Percentiles rank a stretch among this genome's conserved stretches.
Conservation (phyloP, 1,140 invertebrate genomes). For the Cherax quadricarinatus region DNA sequence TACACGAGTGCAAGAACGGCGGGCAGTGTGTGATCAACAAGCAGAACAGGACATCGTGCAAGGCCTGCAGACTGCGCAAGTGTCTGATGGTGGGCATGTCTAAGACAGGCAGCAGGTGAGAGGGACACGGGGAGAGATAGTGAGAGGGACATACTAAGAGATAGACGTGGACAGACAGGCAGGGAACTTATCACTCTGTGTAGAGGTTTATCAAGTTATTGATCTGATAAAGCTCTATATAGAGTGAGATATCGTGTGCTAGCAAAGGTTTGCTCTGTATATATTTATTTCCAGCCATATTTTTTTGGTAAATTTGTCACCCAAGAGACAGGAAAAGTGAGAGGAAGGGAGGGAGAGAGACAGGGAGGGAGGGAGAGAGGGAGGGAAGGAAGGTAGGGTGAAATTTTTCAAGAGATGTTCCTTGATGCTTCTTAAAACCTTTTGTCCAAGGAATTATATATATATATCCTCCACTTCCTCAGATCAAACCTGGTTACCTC, state of each 20-base stretch:
- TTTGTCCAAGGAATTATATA: too few species aligned
- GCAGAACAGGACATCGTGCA: conserved; percentile 96
- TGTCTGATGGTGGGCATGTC: conserved; percentile 97
- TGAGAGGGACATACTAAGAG: neutral
- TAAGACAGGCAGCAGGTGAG: conserved; percentile 84
- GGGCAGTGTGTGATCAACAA: conserved; percentile 96
- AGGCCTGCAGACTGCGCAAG: conserved; percentile 94
- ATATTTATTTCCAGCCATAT: too few species aligned
- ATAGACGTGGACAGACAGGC: neutral
- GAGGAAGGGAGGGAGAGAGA: too few species aligned
- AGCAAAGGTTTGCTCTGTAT: too few species aligned
- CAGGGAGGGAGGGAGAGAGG: neutral
- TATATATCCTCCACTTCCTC: too few species aligned
- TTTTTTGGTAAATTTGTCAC: too few species aligned
- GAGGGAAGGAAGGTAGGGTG: neutral
- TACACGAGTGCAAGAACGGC: conserved; percentile 95
- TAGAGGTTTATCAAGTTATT: neutral
- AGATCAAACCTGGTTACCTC: too few species aligned
- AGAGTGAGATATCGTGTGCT: too few species aligned
- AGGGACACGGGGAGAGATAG: neutral
- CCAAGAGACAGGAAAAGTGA: too few species aligned
- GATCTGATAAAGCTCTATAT: too few species aligned
- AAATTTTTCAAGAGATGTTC: too few species aligned
- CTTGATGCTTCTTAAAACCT: too few species aligned
- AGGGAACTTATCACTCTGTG: neutral